A percentile compares a stretch with the other conserved stretches of the same genome.
Evolutionary conservation across 2,797 vertebrate species (phyloP).

Genomic region (Danio aesculapii): DNA sequence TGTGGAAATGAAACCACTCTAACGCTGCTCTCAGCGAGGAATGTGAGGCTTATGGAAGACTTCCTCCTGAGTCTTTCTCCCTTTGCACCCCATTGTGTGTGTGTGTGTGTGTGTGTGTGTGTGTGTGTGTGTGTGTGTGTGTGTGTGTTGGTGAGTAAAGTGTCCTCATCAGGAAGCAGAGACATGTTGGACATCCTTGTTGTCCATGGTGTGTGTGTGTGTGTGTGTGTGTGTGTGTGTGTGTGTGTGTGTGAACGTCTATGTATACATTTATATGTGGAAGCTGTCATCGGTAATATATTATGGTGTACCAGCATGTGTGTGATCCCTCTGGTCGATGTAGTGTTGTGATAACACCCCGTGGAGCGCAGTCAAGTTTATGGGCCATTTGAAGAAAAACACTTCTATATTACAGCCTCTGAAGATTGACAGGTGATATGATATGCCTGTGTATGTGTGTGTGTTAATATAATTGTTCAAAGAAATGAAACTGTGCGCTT

Average conservation of each 20-base stretch:
- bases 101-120: slow-evolving; percentile 18
- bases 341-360: slow-evolving; percentile 56
- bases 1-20: slow-evolving; percentile 65
- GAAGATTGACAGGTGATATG: slow-evolving; percentile 47
- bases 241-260: slow-evolving; percentile 18
- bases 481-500: slow-evolving; percentile 41
- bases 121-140: slow-evolving; percentile 8
- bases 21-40: slow-evolving; percentile 55
- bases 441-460: slow-evolving; percentile 48
- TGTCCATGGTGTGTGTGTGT: slow-evolving; percentile 23
- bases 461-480: slow-evolving; percentile 51
- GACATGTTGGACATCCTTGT: slow-evolving; percentile 21
- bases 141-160: slow-evolving; percentile 29
- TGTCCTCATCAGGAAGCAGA: slow-evolving; percentile 12
- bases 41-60: slow-evolving; percentile 66
- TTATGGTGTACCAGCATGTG: slow-evolving; percentile 16
- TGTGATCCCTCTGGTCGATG: slow-evolving; percentile 31
- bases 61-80: slow-evolving; percentile 52
- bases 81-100: slow-evolving; percentile 36
- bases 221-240: neutral
- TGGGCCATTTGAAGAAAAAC: slow-evolving; percentile 59
- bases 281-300: slow-evolving; percentile 41
- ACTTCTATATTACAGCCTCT: slow-evolving; percentile 52
- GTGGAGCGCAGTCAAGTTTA: slow-evolving; percentile 58
- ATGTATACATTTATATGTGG: slow-evolving; percentile 23